Base-by-base conservation (phyloP, 2,888 invertebrate genomes). In the Himalopsyche tibetana region DNA sequence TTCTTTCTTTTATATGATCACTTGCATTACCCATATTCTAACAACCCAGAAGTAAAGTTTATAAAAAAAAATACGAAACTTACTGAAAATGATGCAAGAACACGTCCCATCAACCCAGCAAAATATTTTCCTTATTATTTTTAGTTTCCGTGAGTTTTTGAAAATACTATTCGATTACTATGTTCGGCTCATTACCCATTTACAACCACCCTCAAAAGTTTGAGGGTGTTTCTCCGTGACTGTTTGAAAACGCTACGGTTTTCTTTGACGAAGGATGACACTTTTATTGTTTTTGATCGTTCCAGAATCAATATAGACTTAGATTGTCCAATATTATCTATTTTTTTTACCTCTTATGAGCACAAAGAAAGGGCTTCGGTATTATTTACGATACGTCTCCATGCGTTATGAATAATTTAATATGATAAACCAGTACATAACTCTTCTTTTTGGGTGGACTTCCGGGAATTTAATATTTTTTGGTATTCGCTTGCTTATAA, bases 241-340 rank as follows among this genome's bases (percentile, higher is more conserved):
- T 8, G 15, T 19, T 63, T 63, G 19, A 63, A 63, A 63, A 28
- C 28, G 11, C 28, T 63, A 19, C n/a, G 28, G 63, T 63, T 63
- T 63, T 19, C 11, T 69, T 45, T 86, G 87, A 88, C 81, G 80
- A 88, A 85, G 88, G 86, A 85, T 84, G 88, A 88, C 88, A 83
- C 82, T 83, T 88, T 87, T 88, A 88, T 88, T 88, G 88, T 88
- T 86, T 88, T 82, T 82, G 80, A 82, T 86, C 51, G 82, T 85
- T 85, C 74, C 56, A 74, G 81, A 55, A 45, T 80, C 82, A 11
- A 74, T 84, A 56, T 82, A 69, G 82, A 56, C 84, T 56, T 85
- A 85, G 80, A 85, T 83, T 28, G 63, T 36, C 45, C 80, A 82
- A 85, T 82, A 85, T 85, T 85, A 81, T 40, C 80, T 82, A 9